Evolutionary conservation across 2,888 invertebrate species (phyloP), one percentile per base, ranked within the genome.

Genomic region (Seira ritae): DNA sequence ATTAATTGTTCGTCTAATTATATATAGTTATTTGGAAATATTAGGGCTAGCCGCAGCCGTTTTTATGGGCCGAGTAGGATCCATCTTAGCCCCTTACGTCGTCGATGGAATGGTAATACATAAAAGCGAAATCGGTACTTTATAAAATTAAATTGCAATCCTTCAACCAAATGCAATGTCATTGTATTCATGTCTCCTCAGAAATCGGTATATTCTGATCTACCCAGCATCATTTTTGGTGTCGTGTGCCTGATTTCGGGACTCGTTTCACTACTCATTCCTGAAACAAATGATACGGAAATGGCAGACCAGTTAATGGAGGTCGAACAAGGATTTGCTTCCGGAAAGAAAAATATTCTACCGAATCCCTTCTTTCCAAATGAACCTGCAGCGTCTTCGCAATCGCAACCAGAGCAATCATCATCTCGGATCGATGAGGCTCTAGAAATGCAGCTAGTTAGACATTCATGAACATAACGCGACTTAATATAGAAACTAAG

Each of bases 11-110:
- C 31, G 31, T 31, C 24, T 69, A 69, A 69, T 69, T 24, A 24
- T 24, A 69, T 12, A 42, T 20, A 15, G 62, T 20, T 42, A 10
- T 20, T 62, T n/a, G n/a, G n/a, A 4, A 62, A 10, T 62, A n/a
- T n/a, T 17, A 84, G 84, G 84, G 3, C 24, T 84, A 15, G 84
- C 84, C 0, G 80, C 81, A 15, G 80, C 81, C 17, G 70, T 81
- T 17, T 77, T 84, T 24, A 77, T 84, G 76, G 86, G 86, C 15
- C 71, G 87, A 31, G 66, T 87, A 46, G 87, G 87, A 10, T 86
- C 86, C 0, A 85, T 83, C 10, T 65, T 84, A 15, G 87, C 87
- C 4, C 87, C 87, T 0, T 87, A 71, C 55, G 76, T 87, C 67
- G 87, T 87, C 0, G 87, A 87, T 55, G 37, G 86, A 31, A n/a